Base-by-base conservation (phyloP, 2,888 invertebrate species). In the Amblyteles armatorius region DNA sequence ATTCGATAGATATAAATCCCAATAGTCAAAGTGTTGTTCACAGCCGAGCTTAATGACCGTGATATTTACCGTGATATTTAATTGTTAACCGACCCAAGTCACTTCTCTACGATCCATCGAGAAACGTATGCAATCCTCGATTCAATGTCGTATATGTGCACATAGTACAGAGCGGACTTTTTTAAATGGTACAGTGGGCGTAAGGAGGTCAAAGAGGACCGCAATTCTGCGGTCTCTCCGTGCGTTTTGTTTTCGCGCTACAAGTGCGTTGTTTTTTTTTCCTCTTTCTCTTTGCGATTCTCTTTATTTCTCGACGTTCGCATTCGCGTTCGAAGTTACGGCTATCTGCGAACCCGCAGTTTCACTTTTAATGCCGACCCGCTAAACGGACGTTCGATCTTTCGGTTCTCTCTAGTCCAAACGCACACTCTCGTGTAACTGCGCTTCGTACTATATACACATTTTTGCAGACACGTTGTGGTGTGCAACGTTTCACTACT, bases 311-410 rank as follows among this genome's bases (percentile, higher is more conserved):
- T 80, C 44, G 0, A 5, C 48, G 29, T 57, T 63, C 50, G 7
- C 26, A 50, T 13, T 52, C 67, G 19, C 48, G n/a, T 50, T 57
- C 44, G 65, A 74, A 40, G 72, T 90, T 88, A 85, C 85, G 19
- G 78, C 84, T 48, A 87, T 79, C 79, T 5, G 67, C 82, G 83
- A 79, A 79, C 71, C 81, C 1, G 44, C 88, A 88, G 92, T 93
- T 93, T 93, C 93, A 93, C 93, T 93, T 93, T 92, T 93, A 91
- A 89, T 90, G 87, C 85, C 81, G 87, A 81, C 82, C 85, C 87
- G 92, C 90, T 93, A 93, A 93, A 91, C 89, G 89, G 77, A 83
- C 90, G 33, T 69, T 63, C 44, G 33, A 80, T 72, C 36, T 73
- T 48, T 77, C 33, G 63, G 44, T 36, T 19, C 71, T 55, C 67